Evolutionary conservation across 2,797 vertebrate genomes (phyloP).

Genomic region (Corythornis leucogaster): DNA sequence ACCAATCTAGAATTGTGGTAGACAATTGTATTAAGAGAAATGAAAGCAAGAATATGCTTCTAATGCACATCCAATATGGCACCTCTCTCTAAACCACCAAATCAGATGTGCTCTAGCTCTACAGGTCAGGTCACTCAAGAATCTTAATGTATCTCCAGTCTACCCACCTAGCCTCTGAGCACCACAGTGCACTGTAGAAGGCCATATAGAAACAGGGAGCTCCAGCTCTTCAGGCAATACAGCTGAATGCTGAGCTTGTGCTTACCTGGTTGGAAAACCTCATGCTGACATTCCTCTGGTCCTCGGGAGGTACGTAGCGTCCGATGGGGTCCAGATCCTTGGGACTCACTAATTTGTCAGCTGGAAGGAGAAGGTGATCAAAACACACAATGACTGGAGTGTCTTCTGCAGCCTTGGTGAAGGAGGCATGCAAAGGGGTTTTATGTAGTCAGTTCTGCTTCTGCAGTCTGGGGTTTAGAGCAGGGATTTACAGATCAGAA

Average conservation of each 20-base stretch:
- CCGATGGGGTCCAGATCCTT: conserved; percentile 93
- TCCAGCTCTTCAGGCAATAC: too few species aligned
- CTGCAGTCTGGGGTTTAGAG: not conserved
- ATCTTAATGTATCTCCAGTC: not conserved
- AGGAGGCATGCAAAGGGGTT: not conserved
- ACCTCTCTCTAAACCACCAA: not conserved
- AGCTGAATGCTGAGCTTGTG: not conserved
- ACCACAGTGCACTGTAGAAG: too few species aligned
- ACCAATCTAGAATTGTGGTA: not conserved
- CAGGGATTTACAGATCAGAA: not conserved
- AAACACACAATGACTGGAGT: not conserved
- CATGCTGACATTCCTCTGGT: conserved; percentile 95
- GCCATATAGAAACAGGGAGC: too few species aligned
- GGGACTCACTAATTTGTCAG: conserved; percentile 92
- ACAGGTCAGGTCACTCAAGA: not conserved
- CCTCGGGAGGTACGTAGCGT: conserved; percentile 86
- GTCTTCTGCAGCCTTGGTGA: not conserved
- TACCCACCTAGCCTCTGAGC: not conserved
- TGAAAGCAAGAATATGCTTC: not conserved
- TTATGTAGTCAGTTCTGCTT: not conserved
- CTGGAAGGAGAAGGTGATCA: conserved; percentile 72
- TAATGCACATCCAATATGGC: not conserved
- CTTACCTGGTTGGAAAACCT: conserved; percentile 96
- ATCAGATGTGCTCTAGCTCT: not conserved
- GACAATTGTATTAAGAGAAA: not conserved